These are phyloP conservation scores for Leptopilina clavipes DNA, from an alignment of 1,140 invertebrate species.

Conservation along the genomic window DNA sequence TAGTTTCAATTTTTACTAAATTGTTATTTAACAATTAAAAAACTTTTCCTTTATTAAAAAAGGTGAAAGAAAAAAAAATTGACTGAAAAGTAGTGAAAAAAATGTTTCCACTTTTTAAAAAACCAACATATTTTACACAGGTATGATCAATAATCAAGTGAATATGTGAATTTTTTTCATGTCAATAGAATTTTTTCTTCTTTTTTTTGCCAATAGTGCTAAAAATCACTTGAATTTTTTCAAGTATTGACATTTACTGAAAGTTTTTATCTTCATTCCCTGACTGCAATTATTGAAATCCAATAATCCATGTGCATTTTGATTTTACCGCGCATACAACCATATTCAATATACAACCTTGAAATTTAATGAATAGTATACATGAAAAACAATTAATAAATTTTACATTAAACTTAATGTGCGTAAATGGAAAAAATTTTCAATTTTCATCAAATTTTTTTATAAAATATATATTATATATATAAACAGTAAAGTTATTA, in stretches of 20 bases:
- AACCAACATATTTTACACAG: too few relatives aligned
- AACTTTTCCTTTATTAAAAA: too few relatives aligned
- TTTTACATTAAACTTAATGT: neutral
- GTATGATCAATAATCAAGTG: too few relatives aligned
- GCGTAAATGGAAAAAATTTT: neutral
- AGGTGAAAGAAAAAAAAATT: too few relatives aligned
- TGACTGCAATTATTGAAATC: neutral
- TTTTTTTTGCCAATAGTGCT: neutral
- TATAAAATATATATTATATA: too few relatives aligned
- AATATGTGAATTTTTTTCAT: too few relatives aligned
- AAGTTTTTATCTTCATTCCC: neutral
- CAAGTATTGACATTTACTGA: slow-evolving; percentile 1
- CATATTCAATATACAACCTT: neutral
- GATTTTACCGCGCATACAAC: neutral
- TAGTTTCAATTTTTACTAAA: too few relatives aligned
- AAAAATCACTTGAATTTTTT: neutral
- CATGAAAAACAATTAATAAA: neutral
- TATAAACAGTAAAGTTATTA: too few relatives aligned
- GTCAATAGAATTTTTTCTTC: too few relatives aligned
- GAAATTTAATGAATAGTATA: neutral
- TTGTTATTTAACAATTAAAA: too few relatives aligned
- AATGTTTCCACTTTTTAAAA: too few relatives aligned
- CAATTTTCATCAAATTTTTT: neutral
- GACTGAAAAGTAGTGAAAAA: too few relatives aligned
- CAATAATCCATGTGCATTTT: neutral